These are phyloP conservation scores for Drosophila ogumai DNA, from an alignment of 1,140 invertebrate genomes.

Conservation along the genomic window DNA sequence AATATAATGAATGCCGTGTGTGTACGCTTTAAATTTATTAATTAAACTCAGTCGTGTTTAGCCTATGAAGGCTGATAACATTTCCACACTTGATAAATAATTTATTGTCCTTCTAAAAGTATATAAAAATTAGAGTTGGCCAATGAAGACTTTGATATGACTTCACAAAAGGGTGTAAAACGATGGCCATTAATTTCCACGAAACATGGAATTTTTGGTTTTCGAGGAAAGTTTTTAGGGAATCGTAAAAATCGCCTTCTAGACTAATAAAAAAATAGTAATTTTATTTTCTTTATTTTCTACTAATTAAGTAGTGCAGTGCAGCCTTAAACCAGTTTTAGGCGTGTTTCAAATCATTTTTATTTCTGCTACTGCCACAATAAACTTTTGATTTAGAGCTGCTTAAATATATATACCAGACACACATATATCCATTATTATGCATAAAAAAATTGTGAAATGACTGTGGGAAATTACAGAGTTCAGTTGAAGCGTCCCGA, in stretches of 20 bases:
- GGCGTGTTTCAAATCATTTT: slow-evolving; percentile 5
- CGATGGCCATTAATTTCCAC: not conserved
- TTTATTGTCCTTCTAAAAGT: slow-evolving; percentile 29
- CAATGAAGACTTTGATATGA: not conserved
- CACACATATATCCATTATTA: slow-evolving; percentile 23
- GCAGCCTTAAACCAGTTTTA: not conserved
- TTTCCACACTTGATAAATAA: not conserved
- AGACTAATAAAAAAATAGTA: not conserved
- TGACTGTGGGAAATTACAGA: slow-evolving; percentile 59
- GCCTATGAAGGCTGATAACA: not conserved
- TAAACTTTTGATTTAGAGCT: slow-evolving; percentile 27
- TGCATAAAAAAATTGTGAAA: slow-evolving; percentile 24
- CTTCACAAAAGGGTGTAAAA: slow-evolving; percentile 5
- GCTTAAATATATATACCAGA: slow-evolving; percentile 11
- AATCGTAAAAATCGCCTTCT: not conserved
- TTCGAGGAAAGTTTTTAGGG: not conserved
- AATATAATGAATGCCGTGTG: not conserved
- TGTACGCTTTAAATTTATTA: not conserved
- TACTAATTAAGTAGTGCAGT: not conserved
- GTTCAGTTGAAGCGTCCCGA: slow-evolving; percentile 27
- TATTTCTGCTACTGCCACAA: slow-evolving; percentile 19
- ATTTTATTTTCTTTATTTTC: too few species aligned
- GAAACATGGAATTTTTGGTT: not conserved
- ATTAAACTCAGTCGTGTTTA: not conserved
- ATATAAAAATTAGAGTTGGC: not conserved